These are phyloP conservation scores for Acanthurus lineatus DNA, from an alignment of 2,797 vertebrate genomes.

Conservation along the genomic window DNA sequence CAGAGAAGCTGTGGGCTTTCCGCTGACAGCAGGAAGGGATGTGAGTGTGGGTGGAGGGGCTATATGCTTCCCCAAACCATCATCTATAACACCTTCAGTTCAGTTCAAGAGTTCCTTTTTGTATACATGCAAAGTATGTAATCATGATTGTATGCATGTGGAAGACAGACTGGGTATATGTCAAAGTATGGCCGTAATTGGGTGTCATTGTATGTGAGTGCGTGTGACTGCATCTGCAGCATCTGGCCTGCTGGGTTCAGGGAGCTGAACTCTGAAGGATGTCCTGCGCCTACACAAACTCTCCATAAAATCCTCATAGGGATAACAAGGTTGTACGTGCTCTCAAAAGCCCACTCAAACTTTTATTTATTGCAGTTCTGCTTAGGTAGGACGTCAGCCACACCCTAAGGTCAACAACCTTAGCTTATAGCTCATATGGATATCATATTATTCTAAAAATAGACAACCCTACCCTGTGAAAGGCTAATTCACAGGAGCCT, in stretches of 20 bases:
- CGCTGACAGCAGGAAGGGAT: constrained; percentile 66
- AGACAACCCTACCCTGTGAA: constrained; percentile 55
- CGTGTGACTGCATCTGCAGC: constrained; percentile 64
- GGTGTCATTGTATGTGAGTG: constrained; percentile 28
- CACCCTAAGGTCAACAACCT: constrained; percentile 73
- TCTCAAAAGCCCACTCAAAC: constrained; percentile 71
- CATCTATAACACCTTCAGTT: constrained; percentile 65
- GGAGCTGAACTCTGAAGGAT: constrained; percentile 74
- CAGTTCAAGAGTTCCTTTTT: constrained; percentile 24
- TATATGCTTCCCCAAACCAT: constrained; percentile 37
- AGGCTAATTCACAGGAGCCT: constrained; percentile 44
- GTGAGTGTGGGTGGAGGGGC: constrained; percentile 56
- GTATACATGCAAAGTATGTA: constrained; percentile 48
- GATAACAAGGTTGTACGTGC: constrained; percentile 57
- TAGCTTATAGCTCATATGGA: constrained; percentile 75
- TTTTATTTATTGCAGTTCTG: constrained; percentile 62
- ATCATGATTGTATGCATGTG: constrained; percentile 59
- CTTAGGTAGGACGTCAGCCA: constrained; percentile 69
- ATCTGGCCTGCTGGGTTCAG: constrained; percentile 70
- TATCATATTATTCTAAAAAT: constrained; percentile 75
- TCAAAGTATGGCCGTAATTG: constrained; percentile 38
- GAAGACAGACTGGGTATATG: constrained; percentile 53
- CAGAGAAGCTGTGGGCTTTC: constrained; percentile 50
- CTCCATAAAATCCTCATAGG: constrained; percentile 63
- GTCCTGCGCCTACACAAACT: constrained; percentile 77